Percentiles rank a stretch among this genome's conserved stretches.
These are phyloP conservation scores for Tapera naevia DNA, from an alignment of 2,797 vertebrate species.

Conservation along the genomic window DNA sequence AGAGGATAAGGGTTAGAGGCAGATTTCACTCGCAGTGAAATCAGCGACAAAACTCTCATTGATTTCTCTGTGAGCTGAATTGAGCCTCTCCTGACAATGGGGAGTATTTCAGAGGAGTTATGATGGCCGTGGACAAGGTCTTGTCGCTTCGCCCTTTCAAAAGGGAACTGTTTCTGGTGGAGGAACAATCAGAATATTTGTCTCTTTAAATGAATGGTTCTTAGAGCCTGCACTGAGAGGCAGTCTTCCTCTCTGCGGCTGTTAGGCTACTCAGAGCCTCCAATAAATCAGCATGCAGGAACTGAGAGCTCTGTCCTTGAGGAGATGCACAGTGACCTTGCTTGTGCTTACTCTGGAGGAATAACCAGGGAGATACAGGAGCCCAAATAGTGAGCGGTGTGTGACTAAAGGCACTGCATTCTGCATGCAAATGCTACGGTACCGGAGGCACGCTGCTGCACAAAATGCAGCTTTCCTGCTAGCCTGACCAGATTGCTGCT, in stretches of 20 bases:
- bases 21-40: background rate
- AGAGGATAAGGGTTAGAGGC: background rate
- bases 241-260: slow-evolving; percentile 28
- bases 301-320: slow-evolving; percentile 73
- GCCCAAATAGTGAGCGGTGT: background rate
- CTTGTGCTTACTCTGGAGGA: slow-evolving; percentile 61
- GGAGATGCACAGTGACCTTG: slow-evolving; percentile 84
- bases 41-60: background rate
- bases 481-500: slow-evolving; percentile 30
- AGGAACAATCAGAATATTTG: slow-evolving; percentile 35
- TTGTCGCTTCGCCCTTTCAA: slow-evolving; percentile 13
- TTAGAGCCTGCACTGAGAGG: slow-evolving; percentile 18
- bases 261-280: slow-evolving; percentile 40
- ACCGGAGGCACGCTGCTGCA: background rate
- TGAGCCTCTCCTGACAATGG: background rate
- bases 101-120: background rate
- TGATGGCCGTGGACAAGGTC: background rate
- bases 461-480: background rate
- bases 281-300: slow-evolving; percentile 69
- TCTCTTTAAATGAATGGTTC: slow-evolving; percentile 42
- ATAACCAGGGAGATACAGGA: background rate
- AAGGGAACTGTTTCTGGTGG: background rate
- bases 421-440: slow-evolving; percentile 17
- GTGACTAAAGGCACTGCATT: slow-evolving; percentile 47
- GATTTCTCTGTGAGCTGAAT: background rate